Evolutionary conservation across 2,113 vertebrate genomes (phyloP).

Genomic region (Mustela nigripes): DNA sequence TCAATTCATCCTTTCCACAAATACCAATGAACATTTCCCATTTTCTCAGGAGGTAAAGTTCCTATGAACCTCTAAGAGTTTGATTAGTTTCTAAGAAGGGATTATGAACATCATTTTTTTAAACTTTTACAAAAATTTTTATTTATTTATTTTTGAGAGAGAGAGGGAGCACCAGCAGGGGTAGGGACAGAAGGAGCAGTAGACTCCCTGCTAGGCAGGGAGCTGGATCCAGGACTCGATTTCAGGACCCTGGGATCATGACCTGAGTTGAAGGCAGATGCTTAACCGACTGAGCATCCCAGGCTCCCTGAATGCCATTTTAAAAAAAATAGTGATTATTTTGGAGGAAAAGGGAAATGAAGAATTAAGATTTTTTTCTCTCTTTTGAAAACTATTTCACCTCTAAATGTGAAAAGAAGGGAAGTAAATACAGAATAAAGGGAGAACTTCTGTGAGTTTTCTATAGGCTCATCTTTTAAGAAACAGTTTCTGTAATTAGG

Average conservation of each 20-base stretch:
- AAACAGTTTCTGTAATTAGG: constrained; percentile 13
- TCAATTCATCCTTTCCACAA: neutral
- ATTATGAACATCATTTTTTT: neutral
- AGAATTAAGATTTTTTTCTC: neutral
- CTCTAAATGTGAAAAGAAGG: neutral
- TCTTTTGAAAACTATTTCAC: constrained; percentile 5
- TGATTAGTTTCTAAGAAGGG: constrained; percentile 6
- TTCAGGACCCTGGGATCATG: neutral
- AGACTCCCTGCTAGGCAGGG: neutral
- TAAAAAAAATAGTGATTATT: neutral
- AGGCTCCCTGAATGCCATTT: no score
- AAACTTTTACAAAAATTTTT: no score
- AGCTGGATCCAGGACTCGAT: no score
- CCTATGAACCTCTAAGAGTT: neutral
- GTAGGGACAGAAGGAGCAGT: no score
- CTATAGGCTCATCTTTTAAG: neutral
- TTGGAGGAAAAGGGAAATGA: neutral
- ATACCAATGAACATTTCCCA: neutral
- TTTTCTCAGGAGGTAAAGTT: neutral
- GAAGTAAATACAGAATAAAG: neutral
- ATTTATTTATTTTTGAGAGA: neutral
- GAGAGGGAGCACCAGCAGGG: neutral
- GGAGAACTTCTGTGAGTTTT: constrained; percentile 9
- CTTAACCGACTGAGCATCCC: no score
- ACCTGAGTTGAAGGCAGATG: neutral